Evolutionary conservation across 2,113 vertebrate species (phyloP).

Genomic region (Isichthys henryi): DNA sequence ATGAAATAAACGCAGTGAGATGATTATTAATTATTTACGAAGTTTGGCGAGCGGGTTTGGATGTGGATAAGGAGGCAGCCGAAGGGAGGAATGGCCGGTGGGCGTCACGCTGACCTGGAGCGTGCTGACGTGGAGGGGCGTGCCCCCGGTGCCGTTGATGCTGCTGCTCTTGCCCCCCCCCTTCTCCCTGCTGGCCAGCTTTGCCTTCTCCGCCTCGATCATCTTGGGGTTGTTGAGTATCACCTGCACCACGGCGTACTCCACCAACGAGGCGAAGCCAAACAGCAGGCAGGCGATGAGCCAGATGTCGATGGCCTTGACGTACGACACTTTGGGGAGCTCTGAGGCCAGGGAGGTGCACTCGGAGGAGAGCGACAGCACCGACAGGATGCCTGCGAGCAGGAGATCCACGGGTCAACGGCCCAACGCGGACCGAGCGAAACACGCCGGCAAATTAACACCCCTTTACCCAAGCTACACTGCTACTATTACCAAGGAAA

Average conservation of each 20-base stretch:
- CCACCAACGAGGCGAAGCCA: slow-evolving; percentile 92
- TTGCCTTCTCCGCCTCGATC: slow-evolving; percentile 88
- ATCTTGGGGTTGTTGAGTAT: slow-evolving; percentile 92
- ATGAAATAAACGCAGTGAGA: background rate
- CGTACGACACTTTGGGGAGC: slow-evolving; percentile 95
- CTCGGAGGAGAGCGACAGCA: slow-evolving; percentile 95
- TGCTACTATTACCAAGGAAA: background rate
- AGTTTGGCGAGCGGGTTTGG: background rate
- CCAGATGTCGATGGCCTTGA: slow-evolving; percentile 97
- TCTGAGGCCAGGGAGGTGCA: slow-evolving; percentile 91
- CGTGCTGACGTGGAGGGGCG: slow-evolving; percentile 90
- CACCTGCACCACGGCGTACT: slow-evolving; percentile 95
- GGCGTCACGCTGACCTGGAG: slow-evolving; percentile 43
- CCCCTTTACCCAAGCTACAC: background rate
- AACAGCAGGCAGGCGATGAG: slow-evolving; percentile 97
- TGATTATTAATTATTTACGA: background rate
- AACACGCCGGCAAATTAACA: background rate
- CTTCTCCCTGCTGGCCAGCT: slow-evolving; percentile 83
- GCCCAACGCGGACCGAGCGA: background rate
- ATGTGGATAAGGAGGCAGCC: background rate
- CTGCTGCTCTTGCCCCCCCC: slow-evolving; percentile 79
- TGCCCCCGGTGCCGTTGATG: slow-evolving; percentile 81
- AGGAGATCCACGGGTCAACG: background rate
- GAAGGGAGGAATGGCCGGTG: background rate
- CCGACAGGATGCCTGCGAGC: slow-evolving; percentile 86